Evolutionary conservation across 2,888 invertebrate species (phyloP), one percentile per base, ranked within the genome.

Genomic region (Drosophila nr. perissopoda): DNA sequence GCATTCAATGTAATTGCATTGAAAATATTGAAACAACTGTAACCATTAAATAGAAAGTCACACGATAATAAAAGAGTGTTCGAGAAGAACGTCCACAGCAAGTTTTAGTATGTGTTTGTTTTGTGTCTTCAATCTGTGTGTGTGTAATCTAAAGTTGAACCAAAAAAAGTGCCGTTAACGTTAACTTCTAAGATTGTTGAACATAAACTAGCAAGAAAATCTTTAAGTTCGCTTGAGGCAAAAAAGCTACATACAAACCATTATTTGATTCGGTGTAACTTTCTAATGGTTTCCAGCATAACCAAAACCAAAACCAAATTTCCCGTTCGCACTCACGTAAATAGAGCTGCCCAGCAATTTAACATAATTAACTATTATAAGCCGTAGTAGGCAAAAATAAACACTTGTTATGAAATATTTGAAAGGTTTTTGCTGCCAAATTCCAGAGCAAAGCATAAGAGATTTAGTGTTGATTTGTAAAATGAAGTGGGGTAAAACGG

Each of bases 211-310:
- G n/a, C 21, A 36, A 45, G 25, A 16, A 29, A 29, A 21, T 38
- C 21, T 52, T 52, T 31, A 25, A 29, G 18, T 16, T 52, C 18
- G 18, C 31, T 65, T 16, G 11, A 36, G 25, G 29, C 10, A 36
- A 2, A 25, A 29, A 3, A 16, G 34, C 16, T 34, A 27, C 57
- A 58, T 59, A 54, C 58, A 59, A 53, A 59, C 48, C 67, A 56
- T 60, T 68, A 65, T 62, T 11, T 62, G 60, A 40, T 61, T 57
- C 61, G 66, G 57, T 67, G 66, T 69, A 73, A 79, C 79, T 78
- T 78, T 78, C 78, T 79, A 79, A 76, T 64, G 76, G 58, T 71
- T 57, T 52, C 61, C 52, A 58, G 36, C 49, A 45, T 34, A 42
- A 38, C 67, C 48, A 34, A 63, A 52, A 60, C 29, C 54, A 38